These are phyloP conservation scores for Cremastobaeus sp. DNA, from an alignment of 2,888 invertebrate genomes.

Conservation along the genomic window DNA sequence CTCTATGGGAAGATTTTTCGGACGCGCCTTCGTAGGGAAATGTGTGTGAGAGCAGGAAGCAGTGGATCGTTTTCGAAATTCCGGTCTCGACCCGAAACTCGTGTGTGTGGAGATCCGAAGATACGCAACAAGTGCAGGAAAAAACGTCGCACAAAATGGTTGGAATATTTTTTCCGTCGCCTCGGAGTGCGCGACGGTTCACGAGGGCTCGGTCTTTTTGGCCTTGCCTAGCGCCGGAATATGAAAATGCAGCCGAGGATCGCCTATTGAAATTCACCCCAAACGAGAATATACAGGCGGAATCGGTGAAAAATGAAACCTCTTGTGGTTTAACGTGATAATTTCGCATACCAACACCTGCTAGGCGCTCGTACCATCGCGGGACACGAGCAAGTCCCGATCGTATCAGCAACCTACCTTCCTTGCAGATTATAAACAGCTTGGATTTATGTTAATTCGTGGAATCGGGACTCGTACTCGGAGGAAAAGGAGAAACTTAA, in stretches of 20 bases:
- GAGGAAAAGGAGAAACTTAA: conserved; percentile 61
- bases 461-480: conserved; percentile 68
- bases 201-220: too few relatives aligned
- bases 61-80: conserved; percentile 51
- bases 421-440: conserved; percentile 74
- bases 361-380: conserved; percentile 62
- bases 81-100: conserved; percentile 42
- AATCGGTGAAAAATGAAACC: conserved; percentile 64
- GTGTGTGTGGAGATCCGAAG: conserved; percentile 40
- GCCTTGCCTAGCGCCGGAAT: conserved; percentile 46
- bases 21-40: conserved; percentile 38
- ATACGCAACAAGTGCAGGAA: conserved; percentile 51
- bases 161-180: too few relatives aligned
- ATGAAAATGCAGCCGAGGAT: conserved; percentile 38
- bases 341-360: conserved; percentile 75
- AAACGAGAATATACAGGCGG: conserved; percentile 60
- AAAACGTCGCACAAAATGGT: too few relatives aligned
- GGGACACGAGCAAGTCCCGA: conserved; percentile 66
- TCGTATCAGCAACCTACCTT: conserved; percentile 71
- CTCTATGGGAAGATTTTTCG: conserved; percentile 72
- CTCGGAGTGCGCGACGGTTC: too few relatives aligned
- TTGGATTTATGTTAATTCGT: conserved; percentile 74
- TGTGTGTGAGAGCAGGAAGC: conserved; percentile 57
- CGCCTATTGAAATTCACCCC: conserved; percentile 62
- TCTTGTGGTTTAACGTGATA: conserved; percentile 70